Percentiles rank a stretch among this genome's conserved stretches.
Evolutionary conservation across 2,113 vertebrate species (phyloP).

Genomic region (Centropus bengalensis): DNA sequence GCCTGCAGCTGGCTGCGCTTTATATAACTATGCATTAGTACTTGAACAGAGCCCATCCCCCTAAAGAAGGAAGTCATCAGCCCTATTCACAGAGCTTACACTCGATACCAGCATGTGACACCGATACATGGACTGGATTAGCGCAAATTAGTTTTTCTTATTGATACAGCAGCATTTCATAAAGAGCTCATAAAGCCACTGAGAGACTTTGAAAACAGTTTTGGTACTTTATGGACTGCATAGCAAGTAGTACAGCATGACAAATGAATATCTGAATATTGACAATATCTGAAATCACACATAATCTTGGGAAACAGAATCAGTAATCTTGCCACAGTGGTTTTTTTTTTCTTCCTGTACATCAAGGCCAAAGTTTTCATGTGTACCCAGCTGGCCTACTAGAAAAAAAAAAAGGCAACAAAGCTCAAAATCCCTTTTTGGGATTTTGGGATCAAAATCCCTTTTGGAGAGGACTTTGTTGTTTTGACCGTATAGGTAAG

Average conservation of each 20-base stretch:
- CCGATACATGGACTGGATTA: background rate
- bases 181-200: background rate
- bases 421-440: background rate
- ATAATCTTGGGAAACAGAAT: background rate
- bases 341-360: background rate
- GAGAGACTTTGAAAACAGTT: background rate
- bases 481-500: background rate
- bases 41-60: background rate
- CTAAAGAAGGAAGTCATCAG: conserved; percentile 17
- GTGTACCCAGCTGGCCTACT: background rate
- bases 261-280: background rate
- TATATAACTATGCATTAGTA: accelerated
- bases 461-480: background rate
- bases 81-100: background rate
- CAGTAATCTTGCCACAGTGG: background rate
- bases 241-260: background rate
- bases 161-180: background rate
- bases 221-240: background rate
- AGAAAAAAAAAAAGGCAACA: background rate
- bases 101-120: background rate
- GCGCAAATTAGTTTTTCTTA: conserved; percentile 26
- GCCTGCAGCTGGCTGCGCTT: conserved; percentile 5
- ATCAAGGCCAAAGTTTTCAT: background rate
- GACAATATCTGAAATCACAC: background rate
- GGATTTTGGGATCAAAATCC: too few species aligned